Conservation (phyloP, 1,140 invertebrate genomes). For the Melitaea cinxia region DNA sequence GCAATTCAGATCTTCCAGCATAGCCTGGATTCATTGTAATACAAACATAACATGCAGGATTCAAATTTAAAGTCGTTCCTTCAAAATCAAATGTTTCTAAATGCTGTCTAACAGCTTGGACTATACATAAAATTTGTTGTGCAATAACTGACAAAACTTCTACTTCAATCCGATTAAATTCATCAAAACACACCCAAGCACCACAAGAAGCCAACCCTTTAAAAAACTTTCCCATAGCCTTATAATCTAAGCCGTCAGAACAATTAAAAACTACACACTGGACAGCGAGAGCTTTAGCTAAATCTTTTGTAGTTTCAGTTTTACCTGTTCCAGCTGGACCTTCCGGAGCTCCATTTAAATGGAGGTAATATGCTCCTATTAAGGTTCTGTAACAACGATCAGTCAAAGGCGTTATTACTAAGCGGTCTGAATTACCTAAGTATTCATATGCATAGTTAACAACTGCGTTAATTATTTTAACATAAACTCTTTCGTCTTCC, state of each 20-base stretch:
- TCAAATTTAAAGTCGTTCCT: constrained; percentile 92
- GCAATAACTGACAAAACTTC: constrained; percentile 95
- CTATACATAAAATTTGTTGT: constrained; percentile 90
- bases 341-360: constrained; percentile 93
- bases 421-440: constrained; percentile 89
- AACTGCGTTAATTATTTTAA: constrained; percentile 94
- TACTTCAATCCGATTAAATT: constrained; percentile 95
- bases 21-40: constrained; percentile 97
- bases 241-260: constrained; percentile 95
- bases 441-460: constrained; percentile 96
- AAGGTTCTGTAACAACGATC: constrained; percentile 94
- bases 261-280: constrained; percentile 97
- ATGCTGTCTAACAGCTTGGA: constrained; percentile 89
- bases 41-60: constrained; percentile 93
- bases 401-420: constrained; percentile 93
- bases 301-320: constrained; percentile 96
- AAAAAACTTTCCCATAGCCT: constrained; percentile 96
- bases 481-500: constrained; percentile 89
- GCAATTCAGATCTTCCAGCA: constrained; percentile 91
- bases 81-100: constrained; percentile 92
- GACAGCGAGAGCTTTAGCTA: constrained; percentile 93
- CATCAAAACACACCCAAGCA: constrained; percentile 97
- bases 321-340: constrained; percentile 97
- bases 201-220: constrained; percentile 93
- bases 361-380: constrained; percentile 94